Conservation (phyloP, 2,888 invertebrate species). For the Melanostoma mellinum region DNA sequence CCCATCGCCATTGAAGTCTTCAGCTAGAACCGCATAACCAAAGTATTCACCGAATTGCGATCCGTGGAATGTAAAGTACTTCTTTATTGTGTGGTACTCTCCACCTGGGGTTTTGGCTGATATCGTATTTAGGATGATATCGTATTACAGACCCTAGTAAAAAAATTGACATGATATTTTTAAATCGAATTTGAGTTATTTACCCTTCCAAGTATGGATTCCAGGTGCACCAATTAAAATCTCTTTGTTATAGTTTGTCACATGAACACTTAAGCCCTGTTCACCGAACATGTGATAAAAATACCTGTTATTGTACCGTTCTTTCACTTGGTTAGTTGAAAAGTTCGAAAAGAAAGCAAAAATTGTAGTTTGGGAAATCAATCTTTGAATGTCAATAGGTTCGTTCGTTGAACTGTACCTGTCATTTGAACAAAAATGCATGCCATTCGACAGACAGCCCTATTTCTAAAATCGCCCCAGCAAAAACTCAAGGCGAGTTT, state of each 20-base stretch:
- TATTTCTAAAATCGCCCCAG: no score
- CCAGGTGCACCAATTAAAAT: slow-evolving; percentile 75
- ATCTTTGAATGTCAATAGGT: no score
- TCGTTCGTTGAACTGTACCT: no score
- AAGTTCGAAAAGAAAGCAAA: not conserved
- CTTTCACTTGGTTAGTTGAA: slow-evolving; percentile 76
- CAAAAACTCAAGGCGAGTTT: no score
- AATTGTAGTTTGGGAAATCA: no score
- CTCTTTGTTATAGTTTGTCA: slow-evolving; percentile 74
- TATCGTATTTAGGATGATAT: slow-evolving; percentile 75
- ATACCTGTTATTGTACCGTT: slow-evolving; percentile 67
- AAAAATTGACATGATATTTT: not conserved
- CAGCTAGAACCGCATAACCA: slow-evolving; percentile 83
- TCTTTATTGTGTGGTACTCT: slow-evolving; percentile 35
- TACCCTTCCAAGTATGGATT: slow-evolving; percentile 73
- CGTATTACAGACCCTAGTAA: not conserved
- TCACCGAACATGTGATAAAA: slow-evolving; percentile 78
- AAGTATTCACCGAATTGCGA: slow-evolving; percentile 84
- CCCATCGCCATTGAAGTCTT: slow-evolving; percentile 84
- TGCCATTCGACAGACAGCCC: no score
- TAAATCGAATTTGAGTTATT: not conserved
- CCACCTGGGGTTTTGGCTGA: slow-evolving; percentile 56
- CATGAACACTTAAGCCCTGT: slow-evolving; percentile 75
- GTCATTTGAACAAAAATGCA: no score
- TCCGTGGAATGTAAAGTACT: slow-evolving; percentile 76